Conservation (phyloP, 2,888 invertebrate genomes). For the Pachymerium ferrugineum region DNA sequence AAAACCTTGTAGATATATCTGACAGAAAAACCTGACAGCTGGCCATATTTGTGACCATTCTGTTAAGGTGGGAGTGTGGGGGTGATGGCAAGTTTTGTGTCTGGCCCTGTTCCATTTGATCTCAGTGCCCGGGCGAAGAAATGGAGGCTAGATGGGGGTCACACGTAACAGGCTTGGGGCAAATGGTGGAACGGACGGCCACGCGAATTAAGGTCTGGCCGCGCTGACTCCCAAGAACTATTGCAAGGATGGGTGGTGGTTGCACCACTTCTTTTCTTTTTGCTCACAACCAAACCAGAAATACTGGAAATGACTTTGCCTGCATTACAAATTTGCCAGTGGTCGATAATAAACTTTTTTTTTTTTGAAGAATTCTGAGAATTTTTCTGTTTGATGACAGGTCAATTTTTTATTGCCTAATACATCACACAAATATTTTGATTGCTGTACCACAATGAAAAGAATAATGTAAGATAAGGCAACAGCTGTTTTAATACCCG, state of each 20-base stretch:
- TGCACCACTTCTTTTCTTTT: constrained; percentile 22
- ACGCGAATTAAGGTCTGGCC: constrained; percentile 22
- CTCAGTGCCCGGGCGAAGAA: constrained; percentile 2
- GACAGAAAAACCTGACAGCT: constrained; percentile 25
- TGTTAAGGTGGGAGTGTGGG: constrained; percentile 7
- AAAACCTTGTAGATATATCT: constrained; percentile 13
- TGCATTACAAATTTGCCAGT: constrained; percentile 14
- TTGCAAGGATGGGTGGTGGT: constrained; percentile 16
- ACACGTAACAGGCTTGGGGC: constrained; percentile 27
- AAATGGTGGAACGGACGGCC: constrained; percentile 21
- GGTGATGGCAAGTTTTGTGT: constrained; percentile 1
- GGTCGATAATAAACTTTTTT: no score
- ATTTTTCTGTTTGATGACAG: no score
- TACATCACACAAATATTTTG: no score
- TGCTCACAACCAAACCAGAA: constrained; percentile 25
- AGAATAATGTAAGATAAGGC: neutral
- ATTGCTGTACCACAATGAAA: no score
- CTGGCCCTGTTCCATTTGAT: constrained; percentile 22
- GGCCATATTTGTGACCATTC: constrained; percentile 22
- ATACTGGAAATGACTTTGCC: neutral
- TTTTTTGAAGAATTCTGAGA: no score
- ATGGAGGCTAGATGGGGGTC: constrained; percentile 19
- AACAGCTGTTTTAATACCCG: constrained; percentile 22
- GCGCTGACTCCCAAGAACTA: constrained; percentile 27
- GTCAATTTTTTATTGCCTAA: neutral